phyloP scores from a whole-genome alignment of 2,888 invertebrate species.

The Thera obeliscata region DNA sequence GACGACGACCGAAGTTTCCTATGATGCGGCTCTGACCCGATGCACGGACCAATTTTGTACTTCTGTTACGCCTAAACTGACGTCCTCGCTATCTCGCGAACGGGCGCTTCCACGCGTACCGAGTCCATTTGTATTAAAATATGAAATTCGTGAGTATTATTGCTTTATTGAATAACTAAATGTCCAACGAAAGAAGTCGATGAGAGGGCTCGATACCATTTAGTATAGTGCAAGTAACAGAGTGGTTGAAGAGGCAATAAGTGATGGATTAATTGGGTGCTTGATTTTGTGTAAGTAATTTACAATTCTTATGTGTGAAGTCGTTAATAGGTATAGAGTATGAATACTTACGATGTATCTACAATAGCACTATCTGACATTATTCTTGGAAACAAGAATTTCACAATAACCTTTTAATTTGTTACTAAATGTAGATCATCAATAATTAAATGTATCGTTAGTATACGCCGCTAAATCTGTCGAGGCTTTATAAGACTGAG shows the following conservation, averaged over 20 bases:
- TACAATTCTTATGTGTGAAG: slow-evolving; percentile 61
- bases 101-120: slow-evolving; percentile 60
- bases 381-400: slow-evolving; percentile 43
- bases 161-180: slow-evolving; percentile 57
- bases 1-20: slow-evolving; percentile 74
- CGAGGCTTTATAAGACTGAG: slow-evolving; percentile 81
- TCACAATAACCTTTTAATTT: slow-evolving; percentile 31
- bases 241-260: slow-evolving; percentile 65
- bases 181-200: slow-evolving; percentile 56
- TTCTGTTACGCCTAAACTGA: slow-evolving; percentile 71
- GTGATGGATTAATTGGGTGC: slow-evolving; percentile 75
- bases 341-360: slow-evolving; percentile 50
- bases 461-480: slow-evolving; percentile 64
- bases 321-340: slow-evolving; percentile 58
- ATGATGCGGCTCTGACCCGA: slow-evolving; percentile 66
- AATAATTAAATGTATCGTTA: slow-evolving; percentile 49
- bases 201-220: slow-evolving; percentile 52
- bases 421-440: slow-evolving; percentile 38
- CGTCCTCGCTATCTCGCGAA: slow-evolving; percentile 70
- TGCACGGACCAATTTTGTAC: slow-evolving; percentile 80
- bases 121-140: slow-evolving; percentile 72
- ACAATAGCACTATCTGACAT: slow-evolving; percentile 66
- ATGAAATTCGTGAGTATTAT: slow-evolving; percentile 58
- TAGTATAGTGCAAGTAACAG: slow-evolving; percentile 53
- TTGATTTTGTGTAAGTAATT: slow-evolving; percentile 70